These are phyloP conservation scores for Aleadryas rufinucha DNA, from an alignment of 2,113 vertebrate genomes.

Conservation along the genomic window DNA sequence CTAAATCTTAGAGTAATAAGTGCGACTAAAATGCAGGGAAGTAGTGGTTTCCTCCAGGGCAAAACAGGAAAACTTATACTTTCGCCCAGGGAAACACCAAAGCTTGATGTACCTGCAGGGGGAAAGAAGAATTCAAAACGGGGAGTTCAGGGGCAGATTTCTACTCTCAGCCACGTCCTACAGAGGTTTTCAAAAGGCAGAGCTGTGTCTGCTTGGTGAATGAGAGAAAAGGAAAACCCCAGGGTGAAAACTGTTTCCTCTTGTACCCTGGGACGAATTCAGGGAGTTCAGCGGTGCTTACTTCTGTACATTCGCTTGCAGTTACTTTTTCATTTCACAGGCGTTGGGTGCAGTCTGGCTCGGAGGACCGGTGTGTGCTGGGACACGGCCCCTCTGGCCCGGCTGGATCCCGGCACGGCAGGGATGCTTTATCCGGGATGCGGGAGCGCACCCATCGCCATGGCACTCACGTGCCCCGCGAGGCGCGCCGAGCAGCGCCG, in stretches of 20 bases:
- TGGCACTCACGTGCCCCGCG: neutral
- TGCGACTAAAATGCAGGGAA: neutral
- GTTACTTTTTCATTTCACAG: neutral
- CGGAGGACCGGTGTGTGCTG: neutral
- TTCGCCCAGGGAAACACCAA: neutral
- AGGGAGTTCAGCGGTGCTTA: neutral
- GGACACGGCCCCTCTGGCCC: neutral
- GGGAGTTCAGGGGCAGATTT: neutral
- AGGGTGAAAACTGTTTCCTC: neutral
- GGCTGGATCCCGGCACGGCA: neutral
- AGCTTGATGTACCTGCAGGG: neutral
- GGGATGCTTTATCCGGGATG: neutral
- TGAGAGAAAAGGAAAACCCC: neutral
- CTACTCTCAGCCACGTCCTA: neutral
- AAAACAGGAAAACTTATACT: neutral
- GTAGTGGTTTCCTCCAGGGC: neutral
- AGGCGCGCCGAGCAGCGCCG: neutral
- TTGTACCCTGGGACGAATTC: neutral
- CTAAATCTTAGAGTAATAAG: neutral
- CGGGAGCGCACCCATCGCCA: neutral
- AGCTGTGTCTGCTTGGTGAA: neutral
- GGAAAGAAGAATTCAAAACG: neutral
- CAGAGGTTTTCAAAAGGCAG: neutral
- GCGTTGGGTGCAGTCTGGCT: neutral
- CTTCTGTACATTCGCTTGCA: neutral